Evolutionary conservation across 2,888 invertebrate genomes (phyloP), one percentile per base, ranked within the genome.

Genomic region (Griposia aprilina): DNA sequence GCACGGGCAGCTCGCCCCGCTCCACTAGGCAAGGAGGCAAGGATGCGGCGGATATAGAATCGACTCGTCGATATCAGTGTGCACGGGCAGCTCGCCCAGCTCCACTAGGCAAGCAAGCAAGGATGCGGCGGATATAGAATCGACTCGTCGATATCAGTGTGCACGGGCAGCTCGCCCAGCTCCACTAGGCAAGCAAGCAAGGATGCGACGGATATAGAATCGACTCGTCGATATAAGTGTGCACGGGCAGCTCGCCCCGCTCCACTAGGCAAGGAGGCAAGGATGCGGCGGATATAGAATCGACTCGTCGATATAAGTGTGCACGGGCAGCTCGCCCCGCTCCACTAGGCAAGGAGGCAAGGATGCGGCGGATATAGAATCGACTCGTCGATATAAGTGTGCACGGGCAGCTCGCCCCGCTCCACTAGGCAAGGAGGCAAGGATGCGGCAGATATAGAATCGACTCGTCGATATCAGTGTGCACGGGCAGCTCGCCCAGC

Each of bases 31-130:
- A 8, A 57, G n/a, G 20, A 6, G 30, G 76, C 15, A 30, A 81
- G 57, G 66, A 74, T 80, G 83, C 72, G 57, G 67, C 11, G 52
- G 81, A 68, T 59, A 70, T 59, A 66, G 23, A 69, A 55, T 75
- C 30, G 69, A 50, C 59, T 48, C 67, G 59, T 59, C 60, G 62
- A 30, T 81, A 55, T 57, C 68, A 50, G 69, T 30, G 48, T 45
- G 52, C 48, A 15, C 52, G 48, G 60, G 72, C 65, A 13, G 81
- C 76, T 15, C 50, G 15, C 48, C 45, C 30, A 1, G 30, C 30
- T 36, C 30, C 30, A 36, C 30, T 36, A 36, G 26, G 41, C 41
- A 41, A 41, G 0, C 4, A 41, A 6, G 41, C 41, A 5, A 41
- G 41, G 30, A 36, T 36, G 30, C 30, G 30, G 30, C 30, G 30